These are phyloP conservation scores for Leptopterna dolabrata DNA, from an alignment of 2,888 invertebrate genomes.

Conservation along the genomic window DNA sequence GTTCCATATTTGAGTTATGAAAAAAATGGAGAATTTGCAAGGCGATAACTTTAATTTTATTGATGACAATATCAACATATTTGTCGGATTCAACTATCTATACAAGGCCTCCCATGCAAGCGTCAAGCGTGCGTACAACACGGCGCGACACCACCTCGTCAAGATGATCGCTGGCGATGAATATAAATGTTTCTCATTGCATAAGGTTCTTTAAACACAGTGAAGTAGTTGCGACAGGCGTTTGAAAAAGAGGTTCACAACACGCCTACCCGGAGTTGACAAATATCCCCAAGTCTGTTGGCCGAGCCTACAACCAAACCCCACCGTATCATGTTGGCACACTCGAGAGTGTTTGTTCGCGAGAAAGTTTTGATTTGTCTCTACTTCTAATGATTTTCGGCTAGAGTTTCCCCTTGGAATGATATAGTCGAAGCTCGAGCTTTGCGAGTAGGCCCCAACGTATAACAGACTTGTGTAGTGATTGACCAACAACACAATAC, in stretches of 20 bases:
- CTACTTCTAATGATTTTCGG: background rate
- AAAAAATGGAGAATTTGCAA: no score
- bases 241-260: background rate
- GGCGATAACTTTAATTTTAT: background rate
- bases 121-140: background rate
- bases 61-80: background rate
- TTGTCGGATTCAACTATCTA: background rate
- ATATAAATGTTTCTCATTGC: constrained; percentile 16
- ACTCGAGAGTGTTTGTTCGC: background rate
- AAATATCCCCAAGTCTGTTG: background rate
- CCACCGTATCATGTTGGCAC: background rate
- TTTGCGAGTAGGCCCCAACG: no score
- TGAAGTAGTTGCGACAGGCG: constrained; percentile 1
- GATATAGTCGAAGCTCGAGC: no score
- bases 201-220: constrained; percentile 1
- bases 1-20: no score
- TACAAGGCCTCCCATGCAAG: background rate
- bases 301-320: background rate
- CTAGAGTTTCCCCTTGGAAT: no score
- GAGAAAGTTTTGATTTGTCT: constrained; percentile 6
- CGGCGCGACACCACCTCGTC: background rate
- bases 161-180: background rate
- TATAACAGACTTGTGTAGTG: no score
- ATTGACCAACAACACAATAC: no score
- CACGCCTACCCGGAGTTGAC: constrained; percentile 17